These are phyloP conservation scores for Cephus sareptanus DNA, from an alignment of 2,888 invertebrate genomes.

Conservation along the genomic window DNA sequence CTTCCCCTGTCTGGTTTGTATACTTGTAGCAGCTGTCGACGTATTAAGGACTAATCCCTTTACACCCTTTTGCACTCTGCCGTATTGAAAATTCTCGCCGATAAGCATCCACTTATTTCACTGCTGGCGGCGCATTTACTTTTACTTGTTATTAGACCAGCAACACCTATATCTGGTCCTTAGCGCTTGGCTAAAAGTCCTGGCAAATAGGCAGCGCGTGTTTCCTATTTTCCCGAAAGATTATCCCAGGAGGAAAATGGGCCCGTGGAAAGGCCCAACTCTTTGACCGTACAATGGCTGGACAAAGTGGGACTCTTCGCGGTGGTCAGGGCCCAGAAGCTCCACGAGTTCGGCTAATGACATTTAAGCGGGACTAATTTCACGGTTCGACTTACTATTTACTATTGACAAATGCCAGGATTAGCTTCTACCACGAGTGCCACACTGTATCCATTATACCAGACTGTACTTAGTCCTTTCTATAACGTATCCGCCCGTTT, in stretches of 20 bases:
- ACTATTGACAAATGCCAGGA: slow-evolving; percentile 49
- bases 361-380: slow-evolving; percentile 56
- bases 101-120: slow-evolving; percentile 35
- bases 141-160: too few species aligned
- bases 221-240: slow-evolving; percentile 49
- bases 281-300: slow-evolving; percentile 25
- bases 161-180: too few species aligned
- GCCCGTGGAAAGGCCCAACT: slow-evolving; percentile 23
- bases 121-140: slow-evolving; percentile 10
- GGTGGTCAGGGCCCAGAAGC: slow-evolving; percentile 6
- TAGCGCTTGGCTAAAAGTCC: slow-evolving; percentile 31
- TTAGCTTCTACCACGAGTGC: slow-evolving; percentile 48
- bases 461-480: too few species aligned
- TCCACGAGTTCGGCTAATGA: slow-evolving; percentile 43
- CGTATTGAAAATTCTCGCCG: slow-evolving; percentile 9
- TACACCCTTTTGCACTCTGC: slow-evolving; percentile 23
- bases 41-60: slow-evolving; percentile 40
- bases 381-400: slow-evolving; percentile 43
- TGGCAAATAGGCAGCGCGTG: slow-evolving; percentile 53
- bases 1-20: too few species aligned
- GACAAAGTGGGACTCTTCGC: slow-evolving; percentile 26
- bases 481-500: too few species aligned
- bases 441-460: slow-evolving; percentile 3
- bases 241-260: slow-evolving; percentile 38
- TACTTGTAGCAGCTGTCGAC: slow-evolving; percentile 44